Evolutionary conservation across 2,797 vertebrate species (phyloP).

Genomic region (Luscinia luscinia): DNA sequence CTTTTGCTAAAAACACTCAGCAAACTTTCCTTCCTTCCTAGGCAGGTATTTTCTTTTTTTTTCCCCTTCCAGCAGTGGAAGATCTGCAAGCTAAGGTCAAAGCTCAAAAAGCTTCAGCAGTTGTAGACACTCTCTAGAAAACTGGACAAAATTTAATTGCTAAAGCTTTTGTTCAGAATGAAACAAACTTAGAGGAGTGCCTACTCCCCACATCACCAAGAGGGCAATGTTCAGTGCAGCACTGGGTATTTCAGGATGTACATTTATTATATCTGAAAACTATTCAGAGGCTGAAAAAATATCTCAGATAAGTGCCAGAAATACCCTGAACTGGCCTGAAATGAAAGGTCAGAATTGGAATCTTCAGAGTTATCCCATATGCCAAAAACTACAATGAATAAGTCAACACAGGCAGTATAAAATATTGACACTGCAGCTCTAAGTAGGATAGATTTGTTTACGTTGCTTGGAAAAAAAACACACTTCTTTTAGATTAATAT

Average conservation of each 20-base stretch:
- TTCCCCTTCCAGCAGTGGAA: background rate
- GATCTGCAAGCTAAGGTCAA: background rate
- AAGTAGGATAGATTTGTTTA: slow-evolving; percentile 59
- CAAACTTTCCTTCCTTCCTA: background rate
- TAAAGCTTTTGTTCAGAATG: slow-evolving; percentile 1
- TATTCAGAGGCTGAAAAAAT: background rate
- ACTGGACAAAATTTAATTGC: background rate
- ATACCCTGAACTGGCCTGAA: background rate
- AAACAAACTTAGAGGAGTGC: background rate
- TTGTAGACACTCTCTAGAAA: background rate
- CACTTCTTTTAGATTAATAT: slow-evolving; percentile 45
- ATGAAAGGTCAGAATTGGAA: slow-evolving; percentile 1
- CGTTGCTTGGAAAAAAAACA: background rate
- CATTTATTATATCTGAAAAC: background rate
- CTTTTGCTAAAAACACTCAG: background rate
- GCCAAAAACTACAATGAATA: slow-evolving; percentile 38
- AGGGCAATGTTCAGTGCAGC: background rate
- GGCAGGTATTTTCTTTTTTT: background rate
- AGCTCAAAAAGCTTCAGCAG: background rate
- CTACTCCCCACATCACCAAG: background rate
- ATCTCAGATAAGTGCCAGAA: background rate
- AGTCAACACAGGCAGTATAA: slow-evolving; percentile 21
- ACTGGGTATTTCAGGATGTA: background rate
- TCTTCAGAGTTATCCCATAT: background rate
- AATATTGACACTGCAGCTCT: slow-evolving; percentile 37